These are phyloP conservation scores for Rhagologus leucostigma DNA, from an alignment of 2,113 vertebrate genomes.

Conservation along the genomic window DNA sequence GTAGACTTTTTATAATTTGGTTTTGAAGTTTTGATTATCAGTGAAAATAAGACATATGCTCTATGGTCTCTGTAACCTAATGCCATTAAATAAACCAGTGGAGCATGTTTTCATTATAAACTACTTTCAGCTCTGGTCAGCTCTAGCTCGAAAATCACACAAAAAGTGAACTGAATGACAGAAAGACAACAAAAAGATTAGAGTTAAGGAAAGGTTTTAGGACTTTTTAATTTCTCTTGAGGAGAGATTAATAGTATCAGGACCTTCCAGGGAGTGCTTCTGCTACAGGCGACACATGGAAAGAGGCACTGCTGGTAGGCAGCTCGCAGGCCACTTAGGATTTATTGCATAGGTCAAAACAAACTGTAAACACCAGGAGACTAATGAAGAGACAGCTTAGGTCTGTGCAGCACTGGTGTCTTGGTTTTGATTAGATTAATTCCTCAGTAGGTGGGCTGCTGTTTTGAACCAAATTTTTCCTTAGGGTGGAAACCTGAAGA, in stretches of 20 bases:
- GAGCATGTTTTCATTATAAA: not conserved
- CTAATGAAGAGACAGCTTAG: not conserved
- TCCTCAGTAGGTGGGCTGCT: not conserved
- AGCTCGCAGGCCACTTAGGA: not conserved
- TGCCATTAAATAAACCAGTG: not conserved
- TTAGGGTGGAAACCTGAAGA: not conserved
- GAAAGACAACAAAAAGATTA: conserved; percentile 3
- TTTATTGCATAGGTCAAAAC: not conserved
- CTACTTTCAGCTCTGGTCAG: not conserved
- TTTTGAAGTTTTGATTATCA: not conserved
- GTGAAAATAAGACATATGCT: not conserved
- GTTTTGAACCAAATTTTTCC: not conserved
- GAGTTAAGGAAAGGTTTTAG: not conserved
- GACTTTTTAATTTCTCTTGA: conserved; percentile 12
- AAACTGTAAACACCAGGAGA: not conserved
- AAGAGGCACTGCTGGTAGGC: not conserved
- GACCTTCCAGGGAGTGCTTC: not conserved
- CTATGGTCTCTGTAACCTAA: not conserved
- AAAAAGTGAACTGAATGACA: not conserved
- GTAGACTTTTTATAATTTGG: not conserved
- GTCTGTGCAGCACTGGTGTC: not conserved
- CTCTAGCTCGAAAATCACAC: not conserved
- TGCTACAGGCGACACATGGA: not conserved
- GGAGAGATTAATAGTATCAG: not conserved
- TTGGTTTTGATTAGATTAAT: not conserved